Base-by-base conservation (phyloP, 2,797 vertebrate species). In the Rhinella marina region DNA sequence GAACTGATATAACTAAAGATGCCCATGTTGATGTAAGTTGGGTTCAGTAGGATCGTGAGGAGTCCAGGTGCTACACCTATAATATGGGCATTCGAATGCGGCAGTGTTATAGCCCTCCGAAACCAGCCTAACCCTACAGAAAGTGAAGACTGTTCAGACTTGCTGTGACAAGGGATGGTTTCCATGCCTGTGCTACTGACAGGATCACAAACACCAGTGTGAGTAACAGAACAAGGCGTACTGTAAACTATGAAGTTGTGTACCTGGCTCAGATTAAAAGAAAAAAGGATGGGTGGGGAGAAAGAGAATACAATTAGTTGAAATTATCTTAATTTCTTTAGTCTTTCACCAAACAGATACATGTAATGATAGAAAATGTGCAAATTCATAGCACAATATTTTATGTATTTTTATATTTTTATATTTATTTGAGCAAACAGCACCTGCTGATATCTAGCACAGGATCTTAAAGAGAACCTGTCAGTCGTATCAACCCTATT, bases 81-180 rank as follows among this genome's bases (percentile, higher is more conserved):
- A 25, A 25, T 64, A 64, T 3, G 10, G 12, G 29, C 25, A 29
- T 68, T 14, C 6, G 1, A 70, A 70, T 70, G 3, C 19, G n/a
- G 16, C 27, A 29, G 27, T 0, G 27, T 32, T 6, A 17, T 16
- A 17, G 27, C 14, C 14, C 2, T 72, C 68, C 3, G 29, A 72
- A 41, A 41, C 68, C 29, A 3, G 29, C 68, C 41, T 82, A 61
- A 48, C 57, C 13, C 12, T 25, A 82, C 48, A 68, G 62, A 68
- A 66, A 54, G 48, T 19, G 62, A 82, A 27, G 21, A 82, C 27
- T 25, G 41, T 19, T 66, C 25, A 27, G 48, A 52, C 81, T 70
- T 82, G 62, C 62, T 54, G 41, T 68, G 62, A 82, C 81, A 68
- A 27, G 62, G n/a, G n/a, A 29, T 79, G n/a, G 23, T 82, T 25